Evolutionary conservation across 1,140 invertebrate genomes (phyloP).

Genomic region (Euura lappo): DNA sequence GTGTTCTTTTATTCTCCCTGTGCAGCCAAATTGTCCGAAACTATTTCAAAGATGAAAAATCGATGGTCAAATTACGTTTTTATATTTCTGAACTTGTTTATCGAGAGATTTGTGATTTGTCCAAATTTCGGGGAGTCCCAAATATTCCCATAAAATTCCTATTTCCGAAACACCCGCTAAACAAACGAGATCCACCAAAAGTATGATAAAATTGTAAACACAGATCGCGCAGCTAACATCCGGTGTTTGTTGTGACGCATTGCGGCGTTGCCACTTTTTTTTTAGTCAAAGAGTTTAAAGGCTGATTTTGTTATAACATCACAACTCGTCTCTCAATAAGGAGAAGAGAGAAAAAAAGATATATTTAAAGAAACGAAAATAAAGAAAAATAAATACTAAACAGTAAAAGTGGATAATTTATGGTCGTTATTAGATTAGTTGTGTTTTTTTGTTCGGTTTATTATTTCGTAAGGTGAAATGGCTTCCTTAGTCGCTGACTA

Average conservation of each 20-base stretch:
- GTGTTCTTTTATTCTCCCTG: no score
- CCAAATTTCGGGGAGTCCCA: no score
- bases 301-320: neutral
- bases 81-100: no score
- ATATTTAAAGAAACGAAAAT: constrained; percentile 30
- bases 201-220: no score
- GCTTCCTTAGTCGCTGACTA: constrained; percentile 72
- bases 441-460: constrained; percentile 25
- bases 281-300: neutral
- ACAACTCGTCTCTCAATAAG: constrained; percentile 10
- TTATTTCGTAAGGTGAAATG: constrained; percentile 52
- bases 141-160: neutral
- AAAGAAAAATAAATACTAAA: constrained; percentile 43
- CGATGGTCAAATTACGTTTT: no score
- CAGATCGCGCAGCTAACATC: neutral
- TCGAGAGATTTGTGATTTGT: no score
- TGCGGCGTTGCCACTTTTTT: constrained; percentile 25
- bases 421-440: constrained; percentile 23
- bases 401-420: constrained; percentile 39
- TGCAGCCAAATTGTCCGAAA: no score
- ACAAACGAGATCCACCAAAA: neutral
- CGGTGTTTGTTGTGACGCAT: constrained; percentile 12
- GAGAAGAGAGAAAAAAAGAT: neutral
- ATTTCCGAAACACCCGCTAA: neutral
- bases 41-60: no score